Conservation (phyloP, 2,113 vertebrate genomes). For the Symphodus melops region DNA sequence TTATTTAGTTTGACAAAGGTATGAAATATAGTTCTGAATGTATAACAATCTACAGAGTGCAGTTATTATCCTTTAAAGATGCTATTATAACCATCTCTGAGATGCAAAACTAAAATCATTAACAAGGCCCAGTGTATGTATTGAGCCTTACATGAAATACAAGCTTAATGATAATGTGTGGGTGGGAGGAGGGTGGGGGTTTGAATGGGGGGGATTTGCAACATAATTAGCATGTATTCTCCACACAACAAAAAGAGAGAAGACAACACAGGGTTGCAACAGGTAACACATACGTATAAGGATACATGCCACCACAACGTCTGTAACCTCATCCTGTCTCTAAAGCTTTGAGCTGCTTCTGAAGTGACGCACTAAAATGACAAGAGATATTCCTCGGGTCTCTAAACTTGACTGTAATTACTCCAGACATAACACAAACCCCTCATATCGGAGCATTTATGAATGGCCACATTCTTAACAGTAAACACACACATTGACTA, state of each 20-base stretch:
- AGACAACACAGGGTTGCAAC: constrained; percentile 5
- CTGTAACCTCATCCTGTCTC: background rate
- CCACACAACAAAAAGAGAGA: background rate
- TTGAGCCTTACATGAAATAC: too few relatives aligned
- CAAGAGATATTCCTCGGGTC: background rate
- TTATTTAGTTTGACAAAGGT: too few relatives aligned
- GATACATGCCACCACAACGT: constrained; percentile 1
- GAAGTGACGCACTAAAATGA: background rate
- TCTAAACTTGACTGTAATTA: constrained; percentile 39
- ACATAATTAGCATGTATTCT: background rate
- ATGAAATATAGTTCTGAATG: too few relatives aligned
- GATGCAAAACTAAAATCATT: too few relatives aligned
- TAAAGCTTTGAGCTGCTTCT: background rate
- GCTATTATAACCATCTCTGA: too few relatives aligned
- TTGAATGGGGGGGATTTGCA: background rate
- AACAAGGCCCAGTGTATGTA: too few relatives aligned
- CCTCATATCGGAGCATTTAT: constrained; percentile 27
- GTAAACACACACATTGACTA: constrained; percentile 39
- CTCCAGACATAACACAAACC: constrained; percentile 28
- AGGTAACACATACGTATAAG: constrained; percentile 22
- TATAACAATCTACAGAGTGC: too few relatives aligned
- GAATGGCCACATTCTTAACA: constrained; percentile 41
- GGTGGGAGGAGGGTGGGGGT: background rate
- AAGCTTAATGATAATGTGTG: too few relatives aligned
- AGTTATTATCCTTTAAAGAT: too few relatives aligned